These are phyloP conservation scores for Trinectes maculatus DNA, from an alignment of 2,113 vertebrate species.

Conservation along the genomic window DNA sequence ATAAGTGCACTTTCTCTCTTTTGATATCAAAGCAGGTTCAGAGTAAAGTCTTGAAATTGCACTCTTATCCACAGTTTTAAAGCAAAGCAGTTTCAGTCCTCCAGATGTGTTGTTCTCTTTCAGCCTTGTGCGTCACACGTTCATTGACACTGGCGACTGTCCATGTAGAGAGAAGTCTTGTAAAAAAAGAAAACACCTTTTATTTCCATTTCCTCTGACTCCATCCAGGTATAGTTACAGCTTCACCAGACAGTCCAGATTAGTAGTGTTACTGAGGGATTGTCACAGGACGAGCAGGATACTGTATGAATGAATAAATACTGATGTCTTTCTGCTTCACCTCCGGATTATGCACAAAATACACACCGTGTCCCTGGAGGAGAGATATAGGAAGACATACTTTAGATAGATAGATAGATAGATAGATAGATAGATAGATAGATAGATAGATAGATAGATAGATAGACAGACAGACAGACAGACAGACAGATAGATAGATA, in stretches of 20 bases:
- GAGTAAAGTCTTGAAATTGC: constrained; percentile 54
- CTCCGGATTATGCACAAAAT: constrained; percentile 50
- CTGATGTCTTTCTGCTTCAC: constrained; percentile 48
- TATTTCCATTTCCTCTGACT: constrained; percentile 27
- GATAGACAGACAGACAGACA: too few relatives aligned
- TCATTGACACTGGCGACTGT: constrained; percentile 18
- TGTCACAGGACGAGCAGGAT: constrained; percentile 64
- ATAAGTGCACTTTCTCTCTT: constrained; percentile 59
- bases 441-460: too few relatives aligned
- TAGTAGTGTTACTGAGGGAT: constrained; percentile 77
- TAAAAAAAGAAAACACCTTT: constrained; percentile 16
- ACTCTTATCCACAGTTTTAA: constrained; percentile 56
- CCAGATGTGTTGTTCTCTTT: constrained; percentile 8
- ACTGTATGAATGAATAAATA: constrained; percentile 71
- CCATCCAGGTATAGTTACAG: constrained; percentile 50
- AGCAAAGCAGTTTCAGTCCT: constrained; percentile 44
- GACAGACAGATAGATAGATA: too few relatives aligned
- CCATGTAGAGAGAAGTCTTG: constrained; percentile 9
- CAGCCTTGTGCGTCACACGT: constrained; percentile 25
- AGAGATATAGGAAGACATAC: not conserved
- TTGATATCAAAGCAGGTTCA: constrained; percentile 61
- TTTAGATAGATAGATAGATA: too few relatives aligned
- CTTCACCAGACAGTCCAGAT: constrained; percentile 69
- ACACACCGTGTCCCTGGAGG: constrained; percentile 45
- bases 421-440: too few relatives aligned